These are phyloP conservation scores for Lipotes vexillifer DNA, from an alignment of 2,113 vertebrate species.

Conservation along the genomic window DNA sequence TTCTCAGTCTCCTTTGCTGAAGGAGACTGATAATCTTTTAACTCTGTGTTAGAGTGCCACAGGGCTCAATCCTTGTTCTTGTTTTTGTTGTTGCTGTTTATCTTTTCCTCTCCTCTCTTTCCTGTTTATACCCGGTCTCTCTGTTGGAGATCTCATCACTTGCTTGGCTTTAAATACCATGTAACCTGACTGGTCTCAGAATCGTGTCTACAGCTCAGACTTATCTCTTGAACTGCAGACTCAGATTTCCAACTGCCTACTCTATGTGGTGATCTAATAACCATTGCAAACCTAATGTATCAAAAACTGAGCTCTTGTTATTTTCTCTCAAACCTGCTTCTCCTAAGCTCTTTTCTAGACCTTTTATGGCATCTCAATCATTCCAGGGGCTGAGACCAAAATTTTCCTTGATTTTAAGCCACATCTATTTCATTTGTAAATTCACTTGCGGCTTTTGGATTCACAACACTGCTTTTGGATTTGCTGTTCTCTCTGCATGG, in stretches of 20 bases:
- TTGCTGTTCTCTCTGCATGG: background rate
- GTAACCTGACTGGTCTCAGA: background rate
- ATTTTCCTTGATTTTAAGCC: background rate
- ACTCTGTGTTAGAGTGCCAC: background rate
- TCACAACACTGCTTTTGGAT: background rate
- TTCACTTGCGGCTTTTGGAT: background rate
- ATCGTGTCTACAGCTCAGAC: background rate
- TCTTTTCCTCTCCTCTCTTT: background rate
- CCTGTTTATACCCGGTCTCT: background rate
- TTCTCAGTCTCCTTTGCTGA: background rate
- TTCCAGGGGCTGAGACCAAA: background rate
- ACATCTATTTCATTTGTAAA: background rate
- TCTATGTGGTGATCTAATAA: background rate
- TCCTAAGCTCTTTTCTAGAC: background rate
- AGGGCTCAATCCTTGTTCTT: background rate
- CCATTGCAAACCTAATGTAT: background rate
- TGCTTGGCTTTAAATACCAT: background rate
- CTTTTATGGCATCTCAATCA: background rate
- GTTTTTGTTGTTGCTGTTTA: background rate
- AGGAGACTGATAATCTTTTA: background rate
- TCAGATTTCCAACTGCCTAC: background rate
- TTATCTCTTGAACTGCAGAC: background rate
- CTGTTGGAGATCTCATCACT: background rate
- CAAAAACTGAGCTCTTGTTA: background rate
- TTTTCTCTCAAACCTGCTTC: background rate